Conservation (phyloP, 2,113 vertebrate species). For the Speoplatyrhinus poulsoni region DNA sequence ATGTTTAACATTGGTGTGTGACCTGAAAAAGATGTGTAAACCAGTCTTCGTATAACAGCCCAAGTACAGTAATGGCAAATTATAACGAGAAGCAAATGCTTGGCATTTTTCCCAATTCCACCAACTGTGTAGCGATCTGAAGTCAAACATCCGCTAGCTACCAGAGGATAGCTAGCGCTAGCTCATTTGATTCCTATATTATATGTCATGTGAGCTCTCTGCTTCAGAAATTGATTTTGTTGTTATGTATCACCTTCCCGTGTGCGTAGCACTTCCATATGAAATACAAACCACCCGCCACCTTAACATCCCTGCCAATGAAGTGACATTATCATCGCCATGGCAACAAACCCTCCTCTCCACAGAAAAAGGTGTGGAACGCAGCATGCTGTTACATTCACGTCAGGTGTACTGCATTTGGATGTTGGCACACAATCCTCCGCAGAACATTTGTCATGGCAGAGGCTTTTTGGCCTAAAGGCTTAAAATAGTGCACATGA, state of each 20-base stretch:
- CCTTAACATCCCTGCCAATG: conserved; percentile 65
- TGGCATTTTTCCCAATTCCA: conserved; percentile 36
- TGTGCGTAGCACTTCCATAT: conserved; percentile 66
- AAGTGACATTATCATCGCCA: conserved; percentile 76
- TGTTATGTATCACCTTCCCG: conserved; percentile 65
- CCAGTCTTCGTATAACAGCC: neutral
- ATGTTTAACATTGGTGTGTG: neutral
- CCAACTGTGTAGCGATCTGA: conserved; percentile 42
- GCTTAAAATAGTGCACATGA: neutral
- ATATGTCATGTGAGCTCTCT: conserved; percentile 57
- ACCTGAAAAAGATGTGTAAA: neutral
- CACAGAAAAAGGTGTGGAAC: conserved; percentile 33
- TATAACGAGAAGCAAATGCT: conserved; percentile 34
- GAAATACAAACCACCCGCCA: conserved; percentile 63
- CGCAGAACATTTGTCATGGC: neutral
- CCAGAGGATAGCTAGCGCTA: conserved; percentile 59
- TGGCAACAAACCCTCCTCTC: conserved; percentile 71
- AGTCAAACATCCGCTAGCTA: conserved; percentile 53
- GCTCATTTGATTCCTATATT: conserved; percentile 69
- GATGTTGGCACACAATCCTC: conserved; percentile 3
- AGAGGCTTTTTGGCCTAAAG: neutral
- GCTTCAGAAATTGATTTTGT: conserved; percentile 77
- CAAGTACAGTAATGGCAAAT: conserved; percentile 9
- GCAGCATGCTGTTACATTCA: conserved; percentile 37
- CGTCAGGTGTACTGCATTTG: conserved; percentile 32